These are phyloP conservation scores for Drosophila conformis DNA, from an alignment of 2,888 invertebrate genomes.

Conservation along the genomic window DNA sequence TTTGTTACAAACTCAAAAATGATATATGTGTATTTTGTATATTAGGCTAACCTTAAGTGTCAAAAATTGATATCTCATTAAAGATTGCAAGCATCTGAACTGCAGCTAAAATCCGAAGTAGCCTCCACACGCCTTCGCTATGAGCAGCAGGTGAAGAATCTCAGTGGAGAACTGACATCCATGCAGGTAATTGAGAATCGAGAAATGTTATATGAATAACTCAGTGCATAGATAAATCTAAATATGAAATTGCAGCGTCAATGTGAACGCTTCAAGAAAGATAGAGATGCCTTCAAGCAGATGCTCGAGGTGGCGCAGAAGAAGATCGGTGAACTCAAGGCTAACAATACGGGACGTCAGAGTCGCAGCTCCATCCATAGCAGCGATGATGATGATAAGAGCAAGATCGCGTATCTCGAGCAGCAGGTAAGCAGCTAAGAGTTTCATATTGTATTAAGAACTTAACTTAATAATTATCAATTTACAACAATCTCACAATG, in stretches of 20 bases:
- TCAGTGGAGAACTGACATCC: conserved; percentile 93
- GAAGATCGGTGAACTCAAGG: conserved; percentile 91
- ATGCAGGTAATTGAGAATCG: conserved; percentile 87
- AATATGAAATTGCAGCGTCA: conserved; percentile 76
- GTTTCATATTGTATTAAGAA: not conserved
- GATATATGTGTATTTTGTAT: no score
- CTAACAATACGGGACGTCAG: conserved; percentile 86
- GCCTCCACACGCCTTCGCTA: conserved; percentile 93
- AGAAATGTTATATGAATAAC: not conserved
- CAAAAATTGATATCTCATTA: not conserved
- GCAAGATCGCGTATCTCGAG: conserved; percentile 90
- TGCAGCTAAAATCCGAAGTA: conserved; percentile 91
- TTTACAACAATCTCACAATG: no score
- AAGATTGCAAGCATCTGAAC: conserved; percentile 89
- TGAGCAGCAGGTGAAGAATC: conserved; percentile 92
- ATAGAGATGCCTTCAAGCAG: conserved; percentile 95
- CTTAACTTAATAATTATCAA: not conserved
- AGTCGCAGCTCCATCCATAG: conserved; percentile 89
- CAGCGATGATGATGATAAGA: conserved; percentile 90
- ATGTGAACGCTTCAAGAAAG: conserved; percentile 91
- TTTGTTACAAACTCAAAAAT: no score
- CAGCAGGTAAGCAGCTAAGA: conserved; percentile 87
- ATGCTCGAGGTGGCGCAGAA: conserved; percentile 95
- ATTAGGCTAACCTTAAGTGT: no score
- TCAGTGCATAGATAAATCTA: not conserved